A percentile compares a stretch with the other conserved stretches of the same genome.
Evolutionary conservation across 1,140 invertebrate genomes (phyloP).

Genomic region (Psix sp.): DNA sequence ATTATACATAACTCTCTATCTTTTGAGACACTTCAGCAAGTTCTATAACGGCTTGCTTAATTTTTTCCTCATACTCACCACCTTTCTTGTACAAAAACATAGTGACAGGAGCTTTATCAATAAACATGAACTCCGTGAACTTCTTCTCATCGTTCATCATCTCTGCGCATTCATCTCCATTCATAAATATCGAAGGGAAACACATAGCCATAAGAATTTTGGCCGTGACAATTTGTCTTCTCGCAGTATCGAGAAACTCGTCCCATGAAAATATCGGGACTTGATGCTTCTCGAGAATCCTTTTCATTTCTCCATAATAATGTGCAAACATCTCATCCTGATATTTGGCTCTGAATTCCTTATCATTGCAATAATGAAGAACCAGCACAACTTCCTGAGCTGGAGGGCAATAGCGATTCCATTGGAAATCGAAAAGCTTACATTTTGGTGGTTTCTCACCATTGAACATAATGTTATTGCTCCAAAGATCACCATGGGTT

Average conservation of each 20-base stretch:
- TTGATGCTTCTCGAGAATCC: slow-evolving; percentile 36
- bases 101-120: slow-evolving; percentile 60
- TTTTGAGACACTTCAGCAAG: slow-evolving; percentile 59
- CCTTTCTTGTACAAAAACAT: slow-evolving; percentile 57
- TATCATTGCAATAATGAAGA: slow-evolving; percentile 41
- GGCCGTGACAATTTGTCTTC: slow-evolving; percentile 67
- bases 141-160: slow-evolving; percentile 56
- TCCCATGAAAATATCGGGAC: slow-evolving; percentile 58
- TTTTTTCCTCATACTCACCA: slow-evolving; percentile 48
- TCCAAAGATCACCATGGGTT: slow-evolving; percentile 80
- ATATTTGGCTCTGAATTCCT: slow-evolving; percentile 43
- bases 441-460: slow-evolving; percentile 70
- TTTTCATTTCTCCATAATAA: slow-evolving; percentile 66
- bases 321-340: slow-evolving; percentile 62
- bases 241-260: slow-evolving; percentile 62
- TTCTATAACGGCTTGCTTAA: slow-evolving; percentile 62
- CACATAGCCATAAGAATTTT: slow-evolving; percentile 61
- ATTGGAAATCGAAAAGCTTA: slow-evolving; percentile 79
- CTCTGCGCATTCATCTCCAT: slow-evolving; percentile 49
- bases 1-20: too few species aligned
- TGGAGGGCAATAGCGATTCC: slow-evolving; percentile 75
- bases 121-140: slow-evolving; percentile 59
- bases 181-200: slow-evolving; percentile 68
- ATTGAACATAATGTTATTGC: slow-evolving; percentile 78
- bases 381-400: slow-evolving; percentile 70